Percentiles rank a stretch among this genome's conserved stretches.
phyloP scores from a whole-genome alignment of 2,113 vertebrate species.

The Datnioides undecimradiatus region DNA sequence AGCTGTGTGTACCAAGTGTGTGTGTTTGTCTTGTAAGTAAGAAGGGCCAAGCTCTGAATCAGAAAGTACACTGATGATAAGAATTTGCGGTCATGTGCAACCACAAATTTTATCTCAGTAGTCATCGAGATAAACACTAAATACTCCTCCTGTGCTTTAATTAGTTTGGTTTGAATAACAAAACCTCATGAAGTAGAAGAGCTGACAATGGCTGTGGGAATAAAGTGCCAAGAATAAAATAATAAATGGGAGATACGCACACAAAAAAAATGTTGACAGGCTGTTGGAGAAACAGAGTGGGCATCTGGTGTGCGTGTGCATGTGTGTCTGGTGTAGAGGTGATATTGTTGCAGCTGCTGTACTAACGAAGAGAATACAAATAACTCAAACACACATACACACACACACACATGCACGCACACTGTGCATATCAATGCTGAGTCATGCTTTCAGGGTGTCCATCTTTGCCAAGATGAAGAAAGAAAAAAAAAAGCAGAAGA shows the following conservation, averaged over 20 bases:
- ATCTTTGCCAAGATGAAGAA: constrained; percentile 16
- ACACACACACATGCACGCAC: constrained; percentile 4
- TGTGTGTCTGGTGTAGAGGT: constrained; percentile 48
- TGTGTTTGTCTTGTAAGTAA: constrained; percentile 6
- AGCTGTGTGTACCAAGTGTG: constrained; percentile 1
- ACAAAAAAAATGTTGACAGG: constrained; percentile 38
- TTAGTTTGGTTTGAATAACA: constrained; percentile 55
- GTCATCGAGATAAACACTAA: constrained; percentile 33
- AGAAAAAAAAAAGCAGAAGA: not conserved
- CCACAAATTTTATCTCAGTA: constrained; percentile 7
- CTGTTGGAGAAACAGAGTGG: constrained; percentile 44
- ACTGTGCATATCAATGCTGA: constrained; percentile 27
- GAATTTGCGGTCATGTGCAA: constrained; percentile 30
- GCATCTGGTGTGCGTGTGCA: constrained; percentile 57
- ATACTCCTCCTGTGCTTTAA: constrained; percentile 42
- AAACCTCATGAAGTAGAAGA: constrained; percentile 17
- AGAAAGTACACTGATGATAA: constrained; percentile 19
- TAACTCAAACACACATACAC: constrained; percentile 3
- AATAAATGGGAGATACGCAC: constrained; percentile 26
- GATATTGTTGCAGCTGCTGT: constrained; percentile 65
- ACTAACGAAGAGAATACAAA: constrained; percentile 56
- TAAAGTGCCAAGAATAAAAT: constrained; percentile 46
- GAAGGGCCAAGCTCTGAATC: constrained; percentile 13
- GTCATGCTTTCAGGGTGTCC: constrained; percentile 1
- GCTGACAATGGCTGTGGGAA: constrained; percentile 50